phyloP scores from a whole-genome alignment of 2,888 invertebrate species.

The Eucera pruinosa region DNA sequence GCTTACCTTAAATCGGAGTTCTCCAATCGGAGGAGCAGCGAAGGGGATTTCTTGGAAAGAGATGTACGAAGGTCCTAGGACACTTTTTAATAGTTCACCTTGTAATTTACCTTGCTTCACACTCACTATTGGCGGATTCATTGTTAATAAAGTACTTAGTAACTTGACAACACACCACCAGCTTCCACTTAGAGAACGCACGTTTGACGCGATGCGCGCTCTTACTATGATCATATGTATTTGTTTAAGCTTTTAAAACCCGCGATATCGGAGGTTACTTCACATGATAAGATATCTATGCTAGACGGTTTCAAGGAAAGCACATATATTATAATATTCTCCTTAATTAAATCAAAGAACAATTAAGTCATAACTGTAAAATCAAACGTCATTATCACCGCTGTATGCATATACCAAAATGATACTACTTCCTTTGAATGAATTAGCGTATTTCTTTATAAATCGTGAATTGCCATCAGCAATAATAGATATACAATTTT shows the following conservation, averaged over 20 bases:
- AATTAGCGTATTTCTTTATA: no score
- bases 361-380: no score
- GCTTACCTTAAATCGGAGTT: slow-evolving; percentile 82
- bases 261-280: not conserved
- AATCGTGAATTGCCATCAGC: no score
- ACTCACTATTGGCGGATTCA: slow-evolving; percentile 72
- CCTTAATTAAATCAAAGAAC: no score
- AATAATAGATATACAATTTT: no score
- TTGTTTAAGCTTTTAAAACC: no score
- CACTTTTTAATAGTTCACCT: slow-evolving; percentile 72
- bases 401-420: no score
- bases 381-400: no score
- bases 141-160: slow-evolving; percentile 22
- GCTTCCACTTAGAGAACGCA: not conserved
- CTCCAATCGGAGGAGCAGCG: slow-evolving; percentile 82
- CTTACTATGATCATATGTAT: slow-evolving; percentile 14
- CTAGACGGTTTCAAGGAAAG: no score
- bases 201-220: not conserved
- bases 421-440: no score
- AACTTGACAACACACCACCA: not conserved
- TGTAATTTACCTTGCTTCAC: slow-evolving; percentile 78
- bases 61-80: slow-evolving; percentile 74
- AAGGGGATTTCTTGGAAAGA: slow-evolving; percentile 82
- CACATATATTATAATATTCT: no score
- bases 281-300: slow-evolving; percentile 22